These are phyloP conservation scores for Gypaetus barbatus DNA, from an alignment of 2,797 vertebrate genomes.

Conservation along the genomic window DNA sequence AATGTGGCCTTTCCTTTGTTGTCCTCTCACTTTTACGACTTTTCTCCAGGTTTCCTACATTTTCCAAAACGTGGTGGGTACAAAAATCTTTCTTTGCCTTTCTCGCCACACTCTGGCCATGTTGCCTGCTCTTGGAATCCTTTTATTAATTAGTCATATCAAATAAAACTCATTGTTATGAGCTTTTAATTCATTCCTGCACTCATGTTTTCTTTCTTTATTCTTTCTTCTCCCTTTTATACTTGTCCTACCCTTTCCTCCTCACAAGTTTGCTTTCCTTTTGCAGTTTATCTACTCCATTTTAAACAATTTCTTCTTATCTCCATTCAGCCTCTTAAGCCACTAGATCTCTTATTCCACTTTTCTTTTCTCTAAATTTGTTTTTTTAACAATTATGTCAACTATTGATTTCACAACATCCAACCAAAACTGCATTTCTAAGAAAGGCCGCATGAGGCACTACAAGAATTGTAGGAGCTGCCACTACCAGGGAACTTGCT, in stretches of 20 bases:
- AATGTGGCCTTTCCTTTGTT: neutral
- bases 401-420: neutral
- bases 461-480: neutral
- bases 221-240: neutral
- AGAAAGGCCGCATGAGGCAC: neutral
- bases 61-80: neutral
- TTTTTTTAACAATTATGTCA: neutral
- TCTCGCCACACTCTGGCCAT: neutral
- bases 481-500: neutral
- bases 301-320: neutral
- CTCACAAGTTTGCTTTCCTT: neutral
- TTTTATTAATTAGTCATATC: neutral
- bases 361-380: neutral
- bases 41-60: neutral
- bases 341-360: neutral
- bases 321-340: neutral
- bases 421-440: neutral
- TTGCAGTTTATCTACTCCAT: neutral
- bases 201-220: neutral
- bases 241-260: neutral
- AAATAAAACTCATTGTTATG: neutral
- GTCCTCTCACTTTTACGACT: neutral
- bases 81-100: neutral
- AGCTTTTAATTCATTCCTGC: neutral
- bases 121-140: neutral